Percentiles rank a stretch among this genome's conserved stretches.
phyloP scores from a whole-genome alignment of 2,888 invertebrate species.

The Catocala sponsa region DNA sequence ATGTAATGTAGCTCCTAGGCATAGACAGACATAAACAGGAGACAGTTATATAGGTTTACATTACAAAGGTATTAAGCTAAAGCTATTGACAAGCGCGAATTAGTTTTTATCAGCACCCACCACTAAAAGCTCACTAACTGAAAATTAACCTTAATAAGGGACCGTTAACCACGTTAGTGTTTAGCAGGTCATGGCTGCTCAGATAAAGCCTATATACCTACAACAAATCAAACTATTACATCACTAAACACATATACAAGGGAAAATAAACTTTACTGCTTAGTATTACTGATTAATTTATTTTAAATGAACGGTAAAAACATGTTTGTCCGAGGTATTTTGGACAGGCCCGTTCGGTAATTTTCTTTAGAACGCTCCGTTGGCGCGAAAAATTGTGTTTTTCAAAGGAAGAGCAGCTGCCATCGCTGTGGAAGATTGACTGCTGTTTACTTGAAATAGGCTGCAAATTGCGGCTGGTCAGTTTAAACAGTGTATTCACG shows the following conservation, averaged over 20 bases:
- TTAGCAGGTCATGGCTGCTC: slow-evolving; percentile 70
- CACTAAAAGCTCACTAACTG: slow-evolving; percentile 58
- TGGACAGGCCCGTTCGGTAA: slow-evolving; percentile 71
- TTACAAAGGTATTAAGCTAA: neutral
- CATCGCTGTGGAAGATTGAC: slow-evolving; percentile 62
- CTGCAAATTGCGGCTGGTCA: slow-evolving; percentile 29
- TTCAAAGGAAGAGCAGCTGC: slow-evolving; percentile 73
- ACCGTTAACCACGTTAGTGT: slow-evolving; percentile 70
- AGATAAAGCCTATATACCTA: slow-evolving; percentile 69
- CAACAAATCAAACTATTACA: slow-evolving; percentile 48
- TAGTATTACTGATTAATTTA: slow-evolving; percentile 28
- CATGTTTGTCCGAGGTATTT: slow-evolving; percentile 67
- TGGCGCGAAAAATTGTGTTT: slow-evolving; percentile 83
- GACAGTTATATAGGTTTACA: too few relatives aligned
- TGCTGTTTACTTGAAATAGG: slow-evolving; percentile 56
- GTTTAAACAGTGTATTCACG: slow-evolving; percentile 5
- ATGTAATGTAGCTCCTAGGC: too few relatives aligned
- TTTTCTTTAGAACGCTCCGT: slow-evolving; percentile 83
- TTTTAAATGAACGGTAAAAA: slow-evolving; percentile 45
- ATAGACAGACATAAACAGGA: too few relatives aligned
- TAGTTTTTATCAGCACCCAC: slow-evolving; percentile 44
- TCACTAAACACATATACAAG: slow-evolving; percentile 22
- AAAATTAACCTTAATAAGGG: slow-evolving; percentile 70
- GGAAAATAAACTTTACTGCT: slow-evolving; percentile 53
- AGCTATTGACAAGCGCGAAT: slow-evolving; percentile 17